Evolutionary conservation across 2,113 vertebrate species (phyloP), one percentile per base, ranked within the genome.

Genomic region (Sturnus vulgaris): DNA sequence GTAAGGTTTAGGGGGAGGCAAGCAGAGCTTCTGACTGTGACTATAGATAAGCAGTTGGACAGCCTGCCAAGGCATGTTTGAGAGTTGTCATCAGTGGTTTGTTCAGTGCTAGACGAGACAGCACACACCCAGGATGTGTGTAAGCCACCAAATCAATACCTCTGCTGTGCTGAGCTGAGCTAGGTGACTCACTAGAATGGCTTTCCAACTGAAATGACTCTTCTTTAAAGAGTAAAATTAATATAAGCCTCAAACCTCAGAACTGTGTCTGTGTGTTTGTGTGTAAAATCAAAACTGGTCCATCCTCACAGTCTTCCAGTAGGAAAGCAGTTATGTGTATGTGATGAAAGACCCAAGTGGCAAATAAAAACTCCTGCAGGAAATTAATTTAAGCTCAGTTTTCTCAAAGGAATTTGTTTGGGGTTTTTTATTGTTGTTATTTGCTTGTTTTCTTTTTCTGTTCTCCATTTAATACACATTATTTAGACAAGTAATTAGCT

Each of bases 41-140:
- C 44, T 93, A n/a, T 25, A 84, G 68, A 73, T 82, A 79, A 53
- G 69, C 55, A 44, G 47, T 81, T 69, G 55, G 20, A 87, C 49
- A 90, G 50, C 7, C 55, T 94, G 94, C 77, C 89, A 92, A 96
- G n/a, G 28, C 70, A 28, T 90, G 72, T 96, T 96, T 70, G 85
- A 92, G 53, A 37, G 52, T 50, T 96, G 94, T 95, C 93, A 75
- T 18, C 35, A n/a, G 33, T 71, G 63, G 28, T 47, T 94, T 88
- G 27, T 55, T 95, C 47, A 85, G 93, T 87, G 92, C 85, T 93
- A 94, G 92, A 92, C 50, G 0, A 94, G 92, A 88, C 72, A 64
- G 27, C 72, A 86, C 10, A 18, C 72, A 49, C 35, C 2, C 4
- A 52, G 31, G 21, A 77, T 80, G 64, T 71, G 66, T 81, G 57